These are phyloP conservation scores for Heliconius hewitsoni DNA, from an alignment of 1,140 invertebrate species.

Conservation along the genomic window DNA sequence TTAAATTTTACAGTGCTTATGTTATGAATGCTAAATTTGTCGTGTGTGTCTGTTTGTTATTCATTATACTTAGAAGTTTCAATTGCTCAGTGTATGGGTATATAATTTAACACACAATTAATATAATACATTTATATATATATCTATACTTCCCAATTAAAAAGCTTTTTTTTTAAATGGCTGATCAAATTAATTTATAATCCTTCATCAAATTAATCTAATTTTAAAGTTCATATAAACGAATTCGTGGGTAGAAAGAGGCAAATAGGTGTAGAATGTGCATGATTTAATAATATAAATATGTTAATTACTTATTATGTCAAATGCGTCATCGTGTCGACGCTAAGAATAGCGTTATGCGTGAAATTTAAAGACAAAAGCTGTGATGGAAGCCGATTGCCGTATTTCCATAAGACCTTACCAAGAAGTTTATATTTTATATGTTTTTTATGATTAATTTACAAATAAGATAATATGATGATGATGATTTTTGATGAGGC, in stretches of 20 bases:
- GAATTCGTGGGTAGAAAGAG: neutral
- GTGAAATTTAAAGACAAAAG: constrained; percentile 6
- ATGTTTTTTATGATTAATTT: neutral
- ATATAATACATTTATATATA: too few species aligned
- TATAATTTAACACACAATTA: too few species aligned
- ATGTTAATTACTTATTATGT: constrained; percentile 1
- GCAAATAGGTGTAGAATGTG: neutral
- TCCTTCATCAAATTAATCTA: too few species aligned
- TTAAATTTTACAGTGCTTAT: too few species aligned
- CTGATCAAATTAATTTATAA: too few species aligned
- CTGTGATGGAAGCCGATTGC: neutral
- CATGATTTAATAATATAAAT: neutral
- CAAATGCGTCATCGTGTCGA: neutral
- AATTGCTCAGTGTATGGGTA: too few species aligned
- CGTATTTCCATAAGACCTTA: neutral
- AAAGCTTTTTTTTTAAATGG: too few species aligned
- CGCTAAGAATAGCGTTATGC: neutral
- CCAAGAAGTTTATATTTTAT: too few species aligned
- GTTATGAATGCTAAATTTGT: too few species aligned
- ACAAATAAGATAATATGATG: neutral
- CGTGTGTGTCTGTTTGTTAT: too few species aligned
- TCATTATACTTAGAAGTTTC: too few species aligned
- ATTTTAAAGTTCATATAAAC: neutral
- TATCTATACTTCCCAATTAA: too few species aligned
- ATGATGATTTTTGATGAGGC: neutral